These are phyloP conservation scores for Papilio dardanus DNA, from an alignment of 1,140 invertebrate species.

Conservation along the genomic window DNA sequence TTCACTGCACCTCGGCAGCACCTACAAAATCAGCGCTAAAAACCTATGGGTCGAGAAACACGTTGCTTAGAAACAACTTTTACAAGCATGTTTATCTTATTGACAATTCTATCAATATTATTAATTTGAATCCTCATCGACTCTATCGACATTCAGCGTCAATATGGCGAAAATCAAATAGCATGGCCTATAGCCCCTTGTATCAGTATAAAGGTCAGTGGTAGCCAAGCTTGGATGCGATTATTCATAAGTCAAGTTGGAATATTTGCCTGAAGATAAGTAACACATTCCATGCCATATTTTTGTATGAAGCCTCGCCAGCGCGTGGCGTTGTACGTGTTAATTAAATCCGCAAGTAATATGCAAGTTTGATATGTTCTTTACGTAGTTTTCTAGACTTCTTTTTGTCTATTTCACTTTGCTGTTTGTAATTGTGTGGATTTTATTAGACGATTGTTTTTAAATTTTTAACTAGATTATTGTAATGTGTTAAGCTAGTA, in stretches of 20 bases:
- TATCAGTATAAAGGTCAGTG: no score
- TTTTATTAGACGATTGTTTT: background rate
- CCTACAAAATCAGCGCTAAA: no score
- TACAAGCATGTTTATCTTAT: no score
- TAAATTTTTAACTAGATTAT: background rate
- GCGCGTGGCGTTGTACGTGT: background rate
- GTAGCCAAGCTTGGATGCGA: slow-evolving; percentile 30
- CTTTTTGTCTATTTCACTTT: background rate
- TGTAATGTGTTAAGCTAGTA: background rate
- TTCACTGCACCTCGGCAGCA: no score
- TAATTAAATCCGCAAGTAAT: background rate
- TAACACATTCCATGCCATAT: slow-evolving; percentile 1
- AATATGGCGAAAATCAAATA: no score
- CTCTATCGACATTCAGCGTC: no score
- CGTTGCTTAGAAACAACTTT: no score
- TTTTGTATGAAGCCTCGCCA: slow-evolving; percentile 26
- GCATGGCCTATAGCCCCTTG: no score
- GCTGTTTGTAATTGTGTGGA: background rate
- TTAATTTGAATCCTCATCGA: no score
- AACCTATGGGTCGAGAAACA: no score
- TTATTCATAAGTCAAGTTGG: slow-evolving; percentile 47
- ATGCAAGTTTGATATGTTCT: background rate
- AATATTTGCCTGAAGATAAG: slow-evolving; percentile 43
- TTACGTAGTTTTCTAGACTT: background rate
- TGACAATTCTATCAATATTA: no score